These are phyloP conservation scores for Microchirus variegatus DNA, from an alignment of 2,797 vertebrate species.

Conservation along the genomic window DNA sequence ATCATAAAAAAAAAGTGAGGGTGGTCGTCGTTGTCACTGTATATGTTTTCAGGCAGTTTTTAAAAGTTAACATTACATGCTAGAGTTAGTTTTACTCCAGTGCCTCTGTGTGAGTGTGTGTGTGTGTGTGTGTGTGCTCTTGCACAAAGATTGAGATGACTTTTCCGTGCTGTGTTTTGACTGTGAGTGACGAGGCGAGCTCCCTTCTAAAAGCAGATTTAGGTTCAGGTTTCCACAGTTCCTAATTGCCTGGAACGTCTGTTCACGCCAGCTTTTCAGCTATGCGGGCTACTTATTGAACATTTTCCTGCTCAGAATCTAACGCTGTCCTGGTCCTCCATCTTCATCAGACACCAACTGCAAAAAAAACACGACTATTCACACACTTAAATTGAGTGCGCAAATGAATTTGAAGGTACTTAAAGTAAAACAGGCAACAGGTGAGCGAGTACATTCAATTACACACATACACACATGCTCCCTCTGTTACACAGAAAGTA, in stretches of 20 bases:
- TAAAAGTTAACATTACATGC: slow-evolving; percentile 24
- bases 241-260: slow-evolving; percentile 69
- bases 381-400: slow-evolving; percentile 8
- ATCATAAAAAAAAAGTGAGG: slow-evolving; percentile 28
- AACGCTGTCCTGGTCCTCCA: slow-evolving; percentile 1
- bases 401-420: slow-evolving; percentile 13
- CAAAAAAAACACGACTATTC: neutral
- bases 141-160: slow-evolving; percentile 36
- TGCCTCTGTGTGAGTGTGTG: slow-evolving; percentile 4
- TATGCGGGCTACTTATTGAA: slow-evolving; percentile 45
- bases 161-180: slow-evolving; percentile 57
- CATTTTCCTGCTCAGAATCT: slow-evolving; percentile 28
- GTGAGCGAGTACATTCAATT: slow-evolving; percentile 37
- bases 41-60: slow-evolving; percentile 30
- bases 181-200: slow-evolving; percentile 49
- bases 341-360: slow-evolving; percentile 25
- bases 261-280: slow-evolving; percentile 43
- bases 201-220: slow-evolving; percentile 31
- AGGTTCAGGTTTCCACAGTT: slow-evolving; percentile 64
- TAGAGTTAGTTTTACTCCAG: slow-evolving; percentile 40
- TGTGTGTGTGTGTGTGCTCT: slow-evolving; percentile 10
- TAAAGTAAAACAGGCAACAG: slow-evolving; percentile 30
- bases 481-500: slow-evolving; percentile 40
- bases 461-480: slow-evolving; percentile 1
- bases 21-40: slow-evolving; percentile 55